Evolutionary conservation across 2,113 vertebrate genomes (phyloP).

Genomic region (Orthonyx spaldingii): DNA sequence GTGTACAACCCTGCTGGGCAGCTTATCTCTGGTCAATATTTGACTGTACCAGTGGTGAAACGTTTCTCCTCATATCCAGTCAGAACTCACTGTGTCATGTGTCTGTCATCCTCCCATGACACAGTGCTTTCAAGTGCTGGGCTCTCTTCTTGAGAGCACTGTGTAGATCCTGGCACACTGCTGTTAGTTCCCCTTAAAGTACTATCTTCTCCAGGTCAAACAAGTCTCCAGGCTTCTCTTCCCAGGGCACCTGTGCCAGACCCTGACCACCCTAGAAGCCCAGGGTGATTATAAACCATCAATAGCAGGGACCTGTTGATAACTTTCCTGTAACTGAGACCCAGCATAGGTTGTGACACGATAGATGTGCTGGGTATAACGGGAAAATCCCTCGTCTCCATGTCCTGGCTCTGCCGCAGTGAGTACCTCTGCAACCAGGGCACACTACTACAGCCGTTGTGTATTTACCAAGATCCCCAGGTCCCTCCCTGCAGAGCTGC

Average conservation of each 20-base stretch:
- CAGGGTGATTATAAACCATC: neutral
- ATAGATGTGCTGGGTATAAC: neutral
- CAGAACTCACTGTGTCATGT: neutral
- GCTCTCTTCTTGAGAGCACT: neutral
- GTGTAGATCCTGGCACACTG: neutral
- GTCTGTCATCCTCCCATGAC: neutral
- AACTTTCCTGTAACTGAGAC: neutral
- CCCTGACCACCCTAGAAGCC: neutral
- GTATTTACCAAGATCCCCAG: rapidly evolving
- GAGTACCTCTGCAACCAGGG: neutral
- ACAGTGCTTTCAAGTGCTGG: neutral
- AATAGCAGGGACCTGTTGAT: neutral
- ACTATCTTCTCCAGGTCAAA: neutral
- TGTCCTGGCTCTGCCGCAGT: neutral
- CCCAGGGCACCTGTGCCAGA: neutral
- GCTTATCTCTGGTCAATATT: neutral
- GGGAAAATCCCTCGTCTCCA: neutral
- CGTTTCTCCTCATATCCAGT: neutral
- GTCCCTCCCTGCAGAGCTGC: neutral
- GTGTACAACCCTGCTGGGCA: neutral
- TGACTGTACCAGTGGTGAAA: neutral
- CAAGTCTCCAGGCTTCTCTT: neutral
- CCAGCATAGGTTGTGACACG: neutral
- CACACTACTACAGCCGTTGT: neutral
- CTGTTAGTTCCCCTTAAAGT: neutral